Evolutionary conservation across 1,140 invertebrate species (phyloP).

Genomic region (Cydia amplana): DNA sequence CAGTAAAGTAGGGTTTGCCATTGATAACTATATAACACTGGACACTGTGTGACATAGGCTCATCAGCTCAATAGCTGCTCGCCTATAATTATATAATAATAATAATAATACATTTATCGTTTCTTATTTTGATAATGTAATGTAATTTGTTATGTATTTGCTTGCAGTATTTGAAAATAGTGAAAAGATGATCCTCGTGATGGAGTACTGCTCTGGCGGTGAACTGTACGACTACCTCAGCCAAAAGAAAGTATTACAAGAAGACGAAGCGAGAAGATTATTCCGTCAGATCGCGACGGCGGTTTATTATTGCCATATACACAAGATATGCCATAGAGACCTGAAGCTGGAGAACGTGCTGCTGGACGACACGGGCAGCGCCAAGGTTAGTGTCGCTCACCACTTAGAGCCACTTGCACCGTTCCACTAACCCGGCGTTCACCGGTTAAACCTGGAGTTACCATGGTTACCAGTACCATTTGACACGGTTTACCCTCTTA

Average conservation of each 20-base stretch:
- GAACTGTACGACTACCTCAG: conserved; percentile 99
- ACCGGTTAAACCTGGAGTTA: no score
- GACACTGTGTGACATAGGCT: no score
- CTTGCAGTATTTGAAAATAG: conserved; percentile 97
- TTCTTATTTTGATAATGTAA: no score
- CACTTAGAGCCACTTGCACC: no score
- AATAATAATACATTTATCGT: no score
- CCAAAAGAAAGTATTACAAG: conserved; percentile 92
- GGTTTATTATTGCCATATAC: conserved; percentile 99
- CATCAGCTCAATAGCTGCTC: no score
- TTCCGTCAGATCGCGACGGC: conserved; percentile 99
- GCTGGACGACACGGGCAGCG: conserved; percentile 96
- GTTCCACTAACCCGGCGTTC: no score
- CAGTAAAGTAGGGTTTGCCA: no score
- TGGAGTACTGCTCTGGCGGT: conserved; percentile 99
- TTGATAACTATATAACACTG: no score
- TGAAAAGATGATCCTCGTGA: conserved; percentile 99
- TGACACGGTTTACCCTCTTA: no score
- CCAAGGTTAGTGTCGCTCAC: conserved; percentile 85
- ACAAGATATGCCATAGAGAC: conserved; percentile 98
- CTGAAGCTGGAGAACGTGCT: conserved; percentile 99
- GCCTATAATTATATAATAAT: no score
- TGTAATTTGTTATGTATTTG: conserved; percentile 23
- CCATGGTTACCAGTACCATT: no score
- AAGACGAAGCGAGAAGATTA: conserved; percentile 96